Conservation (phyloP, 2,113 vertebrate species). For the Tragulus kanchil region DNA sequence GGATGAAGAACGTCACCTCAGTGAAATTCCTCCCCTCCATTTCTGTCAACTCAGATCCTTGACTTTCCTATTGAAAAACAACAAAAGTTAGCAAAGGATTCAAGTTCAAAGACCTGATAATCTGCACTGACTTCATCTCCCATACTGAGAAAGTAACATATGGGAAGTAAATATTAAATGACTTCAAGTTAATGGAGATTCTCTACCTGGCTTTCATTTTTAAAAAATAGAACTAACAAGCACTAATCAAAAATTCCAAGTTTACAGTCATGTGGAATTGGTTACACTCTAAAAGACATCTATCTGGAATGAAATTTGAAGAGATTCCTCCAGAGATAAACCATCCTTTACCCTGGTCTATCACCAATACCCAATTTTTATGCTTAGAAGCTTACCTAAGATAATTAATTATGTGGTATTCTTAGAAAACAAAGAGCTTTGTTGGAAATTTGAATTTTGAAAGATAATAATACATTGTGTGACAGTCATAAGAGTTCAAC, state of each 20-base stretch:
- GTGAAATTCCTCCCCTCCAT: slow-evolving; percentile 51
- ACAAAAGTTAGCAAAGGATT: background rate
- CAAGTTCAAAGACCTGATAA: background rate
- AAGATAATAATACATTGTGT: background rate
- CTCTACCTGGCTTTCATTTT: background rate
- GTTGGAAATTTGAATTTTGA: background rate
- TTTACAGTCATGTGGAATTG: background rate
- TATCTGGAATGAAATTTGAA: background rate
- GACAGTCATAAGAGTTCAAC: background rate
- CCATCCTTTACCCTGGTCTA: accelerated
- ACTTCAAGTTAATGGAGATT: background rate
- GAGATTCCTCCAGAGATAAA: background rate
- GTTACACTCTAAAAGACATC: background rate
- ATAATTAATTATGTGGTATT: background rate
- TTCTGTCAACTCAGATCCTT: background rate
- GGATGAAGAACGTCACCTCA: background rate
- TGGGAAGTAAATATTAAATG: background rate
- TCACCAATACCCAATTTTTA: accelerated
- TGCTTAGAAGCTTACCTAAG: background rate
- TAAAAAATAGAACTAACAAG: background rate
- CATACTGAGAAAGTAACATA: background rate
- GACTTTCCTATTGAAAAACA: background rate
- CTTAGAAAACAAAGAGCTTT: background rate
- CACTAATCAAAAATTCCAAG: background rate
- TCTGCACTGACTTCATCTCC: background rate